Evolutionary conservation across 1,140 invertebrate genomes (phyloP), one percentile per base, ranked within the genome.

Genomic region (Tetramorium alpestre): DNA sequence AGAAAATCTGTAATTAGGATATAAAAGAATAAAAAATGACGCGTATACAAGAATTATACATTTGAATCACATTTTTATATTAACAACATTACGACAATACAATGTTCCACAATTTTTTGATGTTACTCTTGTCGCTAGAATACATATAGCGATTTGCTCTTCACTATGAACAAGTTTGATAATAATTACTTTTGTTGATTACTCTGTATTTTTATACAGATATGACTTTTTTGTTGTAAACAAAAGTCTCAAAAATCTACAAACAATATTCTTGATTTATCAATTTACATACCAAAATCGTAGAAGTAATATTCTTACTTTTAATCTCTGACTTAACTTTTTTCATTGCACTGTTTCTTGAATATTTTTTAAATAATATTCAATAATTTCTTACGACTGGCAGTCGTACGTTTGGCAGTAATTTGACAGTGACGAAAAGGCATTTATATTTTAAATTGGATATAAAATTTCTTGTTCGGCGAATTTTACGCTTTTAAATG

Each of bases 61-160:
- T 18, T 90, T 85, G 65, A 87, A 91, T 81, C 89, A 91, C n/a
- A 75, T 85, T 87, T 91, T 87, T 91, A 89, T 91, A 91, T 91
- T 65, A 91, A 90, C 73, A 91, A 91, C 69, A 70, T 88, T 89
- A 91, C 85, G 70, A 87, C 78, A 87, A 84, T 90, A 89, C 64
- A 90, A 84, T 64, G 67, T 58, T 82, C 11, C 60, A 60, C 47
- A 86, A 73, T 81, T 88, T 85, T 88, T 89, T 49, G 54, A 62
- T 89, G 76, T 89, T 62, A 75, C 56, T 72, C 22, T 47, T 56
- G 38, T 82, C 76, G 11, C 28, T 67, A 33, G 62, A 22, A 47
- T 82, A 62, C 4, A 84, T 62, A 33, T 41, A 84, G 44, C 41
- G 8, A 16, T 60, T 70, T 3, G 13, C 8, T 60, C 6, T n/a